Conservation (phyloP, 2,113 vertebrate species). For the Pristiophorus japonicus region DNA sequence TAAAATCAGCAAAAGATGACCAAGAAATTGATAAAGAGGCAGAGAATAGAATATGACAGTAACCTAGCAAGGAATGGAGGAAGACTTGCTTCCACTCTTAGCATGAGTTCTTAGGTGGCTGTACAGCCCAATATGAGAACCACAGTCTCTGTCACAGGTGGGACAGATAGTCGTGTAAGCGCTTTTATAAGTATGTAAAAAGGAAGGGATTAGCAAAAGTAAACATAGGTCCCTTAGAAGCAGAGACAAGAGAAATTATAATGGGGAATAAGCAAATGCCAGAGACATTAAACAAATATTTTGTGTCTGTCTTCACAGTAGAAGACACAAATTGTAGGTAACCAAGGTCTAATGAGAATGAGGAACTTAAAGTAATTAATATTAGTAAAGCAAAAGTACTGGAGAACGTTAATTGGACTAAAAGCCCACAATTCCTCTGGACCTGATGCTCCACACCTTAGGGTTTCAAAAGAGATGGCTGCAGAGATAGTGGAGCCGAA, state of each 20-base stretch:
- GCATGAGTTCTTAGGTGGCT: too few species aligned
- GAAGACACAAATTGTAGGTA: not conserved
- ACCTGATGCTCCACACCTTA: not conserved
- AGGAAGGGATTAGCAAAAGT: too few species aligned
- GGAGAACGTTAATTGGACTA: not conserved
- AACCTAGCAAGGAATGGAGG: slow-evolving; percentile 7
- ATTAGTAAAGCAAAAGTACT: not conserved
- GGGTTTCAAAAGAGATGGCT: not conserved
- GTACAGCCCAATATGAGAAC: too few species aligned
- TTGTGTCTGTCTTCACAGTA: not conserved
- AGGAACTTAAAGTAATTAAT: not conserved
- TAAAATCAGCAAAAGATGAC: too few species aligned
- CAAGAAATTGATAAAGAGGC: not conserved
- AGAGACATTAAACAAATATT: not conserved
- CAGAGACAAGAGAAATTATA: too few species aligned
- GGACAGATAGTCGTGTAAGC: not conserved
- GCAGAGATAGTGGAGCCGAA: too few species aligned
- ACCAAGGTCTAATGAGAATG: not conserved
- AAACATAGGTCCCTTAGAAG: too few species aligned
- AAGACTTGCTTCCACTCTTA: too few species aligned
- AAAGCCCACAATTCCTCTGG: not conserved
- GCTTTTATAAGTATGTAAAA: too few species aligned
- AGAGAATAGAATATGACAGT: not conserved
- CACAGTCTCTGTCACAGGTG: too few species aligned
- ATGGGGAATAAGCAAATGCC: not conserved